Base-by-base conservation (phyloP, 1,140 invertebrate genomes). In the Zaprionus ghesquierei region DNA sequence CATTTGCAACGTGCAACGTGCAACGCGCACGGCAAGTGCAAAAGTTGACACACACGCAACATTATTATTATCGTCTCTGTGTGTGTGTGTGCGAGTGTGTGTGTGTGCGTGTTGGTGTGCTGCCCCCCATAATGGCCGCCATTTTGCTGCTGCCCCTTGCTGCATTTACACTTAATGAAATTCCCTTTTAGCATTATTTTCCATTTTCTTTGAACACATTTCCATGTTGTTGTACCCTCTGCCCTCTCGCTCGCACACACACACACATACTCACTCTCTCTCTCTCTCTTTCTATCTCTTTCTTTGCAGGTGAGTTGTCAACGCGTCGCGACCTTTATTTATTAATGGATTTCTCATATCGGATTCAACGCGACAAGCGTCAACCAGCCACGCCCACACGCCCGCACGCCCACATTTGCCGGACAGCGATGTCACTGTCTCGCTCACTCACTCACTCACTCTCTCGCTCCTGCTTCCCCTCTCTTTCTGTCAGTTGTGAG, bases 261-360 rank as follows among this genome's bases (percentile, higher is more conserved):
- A n/a, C n/a, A n/a, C n/a, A n/a, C n/a, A 58, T 27, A 33, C 18
- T 33, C 35, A 8, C 15, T 1, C 3, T 13, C n/a, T 33, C 12
- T 41, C 63, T 29, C 20, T 33, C 46, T 64, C 41, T 62, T 18
- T 33, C 10, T 23, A 13, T 53, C 53, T 54, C 13, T 81, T 38
- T 78, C 68, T n/a, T 87, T 87, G 53, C 69, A 87, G 82, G 82
- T 87, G 79, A 89, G 82, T 89, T 71, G 82, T 77, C 74, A 63
- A 73, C 74, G 46, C 63, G 50, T 71, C 49, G 61, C 62, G 12
- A 41, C 71, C 51, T 86, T 87, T 87, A 87, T 86, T 86, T 86
- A 89, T 86, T 86, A 86, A 89, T 86, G 81, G 81, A 86, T 74
- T 86, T 76, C 69, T 62, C 82, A 87, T 78, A 76, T 82, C 71